phyloP scores from a whole-genome alignment of 35 echinoderm and acorn worm genomes.

The Patiria miniata region DNA sequence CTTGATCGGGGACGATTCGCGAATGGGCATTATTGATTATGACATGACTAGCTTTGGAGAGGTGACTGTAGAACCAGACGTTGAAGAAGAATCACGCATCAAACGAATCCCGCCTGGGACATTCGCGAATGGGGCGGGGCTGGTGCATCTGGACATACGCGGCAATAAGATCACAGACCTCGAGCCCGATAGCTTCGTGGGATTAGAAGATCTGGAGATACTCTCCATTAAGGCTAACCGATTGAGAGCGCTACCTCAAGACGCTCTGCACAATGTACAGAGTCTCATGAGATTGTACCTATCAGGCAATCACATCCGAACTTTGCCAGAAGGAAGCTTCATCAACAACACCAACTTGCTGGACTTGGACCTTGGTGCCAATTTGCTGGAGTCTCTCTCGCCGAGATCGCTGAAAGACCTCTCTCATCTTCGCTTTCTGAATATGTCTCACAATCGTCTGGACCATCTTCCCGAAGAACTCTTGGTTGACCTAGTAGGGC shows the following conservation, averaged over 20 bases:
- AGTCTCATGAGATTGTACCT: constrained; percentile 8
- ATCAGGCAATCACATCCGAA: constrained; percentile 48
- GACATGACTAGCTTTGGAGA: neutral
- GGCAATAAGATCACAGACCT: constrained; percentile 54
- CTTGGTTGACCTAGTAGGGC: neutral
- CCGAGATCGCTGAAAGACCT: constrained; percentile 21
- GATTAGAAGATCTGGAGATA: constrained; percentile 8
- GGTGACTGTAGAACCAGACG: neutral
- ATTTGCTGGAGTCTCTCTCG: constrained; percentile 25
- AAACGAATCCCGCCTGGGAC: neutral
- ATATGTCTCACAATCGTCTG: constrained; percentile 49
- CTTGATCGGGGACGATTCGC: neutral
- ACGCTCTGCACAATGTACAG: neutral
- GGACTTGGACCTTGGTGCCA: constrained; percentile 40
- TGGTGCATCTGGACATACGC: constrained; percentile 54
- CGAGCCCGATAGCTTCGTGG: neutral
- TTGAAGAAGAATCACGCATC: neutral
- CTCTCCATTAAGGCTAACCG: constrained; percentile 40
- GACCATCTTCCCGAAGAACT: constrained; percentile 1
- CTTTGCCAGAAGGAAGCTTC: neutral
- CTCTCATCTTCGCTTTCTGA: constrained; percentile 26
- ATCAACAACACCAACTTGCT: constrained; percentile 22
- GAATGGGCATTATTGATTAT: neutral
- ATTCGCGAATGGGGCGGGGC: neutral
- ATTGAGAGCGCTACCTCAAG: constrained; percentile 25